Percentiles rank a stretch among this genome's conserved stretches.
phyloP scores from a whole-genome alignment of 2,113 vertebrate species.

The Corvus hawaiiensis region DNA sequence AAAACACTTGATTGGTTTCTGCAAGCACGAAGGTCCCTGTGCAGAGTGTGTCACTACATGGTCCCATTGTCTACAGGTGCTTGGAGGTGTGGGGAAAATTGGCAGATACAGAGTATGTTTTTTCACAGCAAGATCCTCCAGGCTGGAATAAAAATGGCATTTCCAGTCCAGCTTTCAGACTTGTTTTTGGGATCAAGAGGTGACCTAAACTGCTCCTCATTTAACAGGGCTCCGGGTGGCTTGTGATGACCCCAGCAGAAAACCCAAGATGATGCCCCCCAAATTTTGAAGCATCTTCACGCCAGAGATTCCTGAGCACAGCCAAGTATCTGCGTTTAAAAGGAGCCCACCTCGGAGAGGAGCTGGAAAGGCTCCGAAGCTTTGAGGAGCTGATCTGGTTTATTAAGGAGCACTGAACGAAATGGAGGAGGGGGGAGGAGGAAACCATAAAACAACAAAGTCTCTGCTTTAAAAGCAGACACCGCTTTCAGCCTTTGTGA shows the following conservation, averaged over 20 bases:
- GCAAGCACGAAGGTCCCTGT: neutral
- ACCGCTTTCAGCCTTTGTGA: constrained; percentile 49
- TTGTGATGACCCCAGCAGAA: neutral
- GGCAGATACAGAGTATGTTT: neutral
- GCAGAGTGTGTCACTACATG: neutral
- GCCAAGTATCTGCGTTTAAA: neutral
- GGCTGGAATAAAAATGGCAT: neutral
- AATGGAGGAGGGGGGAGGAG: constrained; percentile 18
- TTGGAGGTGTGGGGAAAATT: neutral
- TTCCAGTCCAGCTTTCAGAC: neutral
- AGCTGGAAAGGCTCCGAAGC: neutral
- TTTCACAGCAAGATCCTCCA: neutral
- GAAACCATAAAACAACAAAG: constrained; percentile 41
- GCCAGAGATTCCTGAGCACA: neutral
- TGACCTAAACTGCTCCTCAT: neutral
- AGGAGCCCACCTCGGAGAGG: neutral
- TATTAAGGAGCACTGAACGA: constrained; percentile 46
- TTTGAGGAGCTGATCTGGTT: constrained; percentile 47
- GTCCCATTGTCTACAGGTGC: neutral
- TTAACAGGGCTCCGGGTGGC: neutral
- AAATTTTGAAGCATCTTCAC: neutral
- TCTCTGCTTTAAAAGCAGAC: constrained; percentile 35
- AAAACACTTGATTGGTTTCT: neutral
- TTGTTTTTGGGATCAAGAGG: neutral
- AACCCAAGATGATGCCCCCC: neutral